These are phyloP conservation scores for Oligia latruncula DNA, from an alignment of 2,888 invertebrate genomes.

Conservation along the genomic window DNA sequence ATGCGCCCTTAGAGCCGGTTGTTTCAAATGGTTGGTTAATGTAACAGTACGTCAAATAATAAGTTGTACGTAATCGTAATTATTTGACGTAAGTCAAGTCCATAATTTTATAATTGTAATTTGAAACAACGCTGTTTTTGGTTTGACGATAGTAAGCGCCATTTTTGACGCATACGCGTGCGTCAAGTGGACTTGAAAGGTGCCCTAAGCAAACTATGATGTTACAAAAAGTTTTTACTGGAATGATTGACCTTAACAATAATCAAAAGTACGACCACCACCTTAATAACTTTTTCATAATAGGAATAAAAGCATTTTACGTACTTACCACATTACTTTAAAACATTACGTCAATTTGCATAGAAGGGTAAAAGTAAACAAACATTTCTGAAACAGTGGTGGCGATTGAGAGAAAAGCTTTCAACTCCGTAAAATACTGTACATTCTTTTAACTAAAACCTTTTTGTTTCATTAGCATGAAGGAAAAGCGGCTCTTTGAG, in stretches of 20 bases:
- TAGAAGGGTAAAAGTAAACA: slow-evolving; percentile 51
- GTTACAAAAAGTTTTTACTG: neutral
- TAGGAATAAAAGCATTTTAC: slow-evolving; percentile 23
- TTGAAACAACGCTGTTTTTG: neutral
- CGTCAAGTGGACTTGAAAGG: neutral
- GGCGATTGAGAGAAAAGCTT: slow-evolving; percentile 81
- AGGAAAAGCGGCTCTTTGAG: slow-evolving; percentile 31
- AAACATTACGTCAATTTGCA: slow-evolving; percentile 52
- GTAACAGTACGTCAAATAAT: neutral
- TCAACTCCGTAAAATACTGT: slow-evolving; percentile 46
- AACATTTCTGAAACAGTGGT: slow-evolving; percentile 40
- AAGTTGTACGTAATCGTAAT: neutral
- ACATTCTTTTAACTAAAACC: slow-evolving; percentile 43
- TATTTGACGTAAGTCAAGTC: neutral
- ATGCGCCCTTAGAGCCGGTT: neutral
- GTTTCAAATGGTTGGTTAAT: neutral
- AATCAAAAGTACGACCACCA: neutral
- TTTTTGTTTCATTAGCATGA: slow-evolving; percentile 48
- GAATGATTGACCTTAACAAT: neutral
- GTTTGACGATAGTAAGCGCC: neutral
- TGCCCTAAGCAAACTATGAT: neutral
- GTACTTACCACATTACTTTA: slow-evolving; percentile 9
- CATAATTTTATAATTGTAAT: neutral
- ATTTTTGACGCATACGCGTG: neutral
- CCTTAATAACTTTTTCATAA: slow-evolving; percentile 11